phyloP scores from a whole-genome alignment of 1,140 invertebrate species.

The Pseudomyrmex gracilis region DNA sequence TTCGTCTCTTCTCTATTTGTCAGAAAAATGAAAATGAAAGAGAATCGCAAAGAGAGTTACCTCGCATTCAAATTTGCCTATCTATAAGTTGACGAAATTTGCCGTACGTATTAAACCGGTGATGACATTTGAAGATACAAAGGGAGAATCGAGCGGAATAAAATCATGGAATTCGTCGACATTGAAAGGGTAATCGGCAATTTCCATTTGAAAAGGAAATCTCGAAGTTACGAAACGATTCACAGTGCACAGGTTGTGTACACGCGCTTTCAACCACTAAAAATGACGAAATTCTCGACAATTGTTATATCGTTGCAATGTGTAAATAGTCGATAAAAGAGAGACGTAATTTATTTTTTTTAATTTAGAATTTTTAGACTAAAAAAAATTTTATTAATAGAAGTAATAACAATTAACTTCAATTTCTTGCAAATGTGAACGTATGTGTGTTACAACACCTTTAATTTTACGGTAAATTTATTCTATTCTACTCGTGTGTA shows the following conservation, averaged over 20 bases:
- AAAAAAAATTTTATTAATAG: too few species aligned
- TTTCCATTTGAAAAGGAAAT: conserved; percentile 63
- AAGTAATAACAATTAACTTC: too few species aligned
- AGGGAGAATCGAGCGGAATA: conserved; percentile 12
- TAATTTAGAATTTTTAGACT: too few species aligned
- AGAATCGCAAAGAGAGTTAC: background rate
- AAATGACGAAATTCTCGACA: conserved; percentile 27
- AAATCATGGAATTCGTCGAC: conserved; percentile 28
- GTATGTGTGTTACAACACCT: background rate
- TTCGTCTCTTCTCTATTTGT: background rate
- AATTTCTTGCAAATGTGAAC: too few species aligned
- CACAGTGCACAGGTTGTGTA: background rate
- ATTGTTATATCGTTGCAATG: background rate
- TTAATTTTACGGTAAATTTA: background rate
- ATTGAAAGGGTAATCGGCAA: conserved; percentile 14
- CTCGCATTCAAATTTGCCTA: conserved; percentile 19
- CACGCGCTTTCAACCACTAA: background rate
- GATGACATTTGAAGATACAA: conserved; percentile 35
- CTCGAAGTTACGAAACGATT: conserved; percentile 48
- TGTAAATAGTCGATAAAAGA: background rate
- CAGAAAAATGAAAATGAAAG: background rate
- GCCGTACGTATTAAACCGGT: conserved; percentile 12
- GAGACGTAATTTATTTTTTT: background rate
- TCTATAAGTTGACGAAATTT: conserved; percentile 19
- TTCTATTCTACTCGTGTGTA: background rate